Conservation (phyloP, 2,888 invertebrate species). For the Eupithecia insigniata region DNA sequence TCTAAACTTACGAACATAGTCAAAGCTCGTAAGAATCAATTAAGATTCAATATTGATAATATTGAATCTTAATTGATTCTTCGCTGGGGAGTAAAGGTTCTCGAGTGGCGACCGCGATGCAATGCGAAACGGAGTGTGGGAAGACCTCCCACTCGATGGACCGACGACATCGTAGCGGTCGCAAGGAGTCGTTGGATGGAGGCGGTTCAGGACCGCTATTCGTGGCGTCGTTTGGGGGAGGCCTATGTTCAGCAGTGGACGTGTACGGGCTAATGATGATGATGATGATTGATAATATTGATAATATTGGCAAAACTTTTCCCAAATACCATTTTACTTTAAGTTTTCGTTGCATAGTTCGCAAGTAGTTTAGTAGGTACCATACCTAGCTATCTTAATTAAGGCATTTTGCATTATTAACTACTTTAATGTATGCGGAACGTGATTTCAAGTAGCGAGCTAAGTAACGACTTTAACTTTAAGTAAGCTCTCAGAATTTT, state of each 20-base stretch:
- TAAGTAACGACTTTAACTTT: constrained; percentile 34
- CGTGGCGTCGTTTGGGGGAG: no score
- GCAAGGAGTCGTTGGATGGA: no score
- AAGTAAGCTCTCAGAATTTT: constrained; percentile 25
- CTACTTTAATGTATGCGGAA: constrained; percentile 34
- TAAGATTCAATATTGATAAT: neutral
- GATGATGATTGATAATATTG: no score
- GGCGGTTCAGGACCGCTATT: no score
- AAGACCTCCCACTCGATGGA: no score
- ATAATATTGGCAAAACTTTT: neutral
- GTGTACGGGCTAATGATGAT: no score
- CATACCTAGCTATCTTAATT: constrained; percentile 14
- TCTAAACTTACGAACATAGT: neutral
- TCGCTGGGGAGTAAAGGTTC: no score
- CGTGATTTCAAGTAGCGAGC: constrained; percentile 34
- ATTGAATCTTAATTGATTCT: no score
- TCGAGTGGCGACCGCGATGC: no score
- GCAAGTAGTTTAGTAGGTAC: neutral
- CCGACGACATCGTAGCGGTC: no score
- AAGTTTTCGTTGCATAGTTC: neutral
- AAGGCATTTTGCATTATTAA: constrained; percentile 34
- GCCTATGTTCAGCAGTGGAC: no score
- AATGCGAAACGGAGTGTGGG: no score
- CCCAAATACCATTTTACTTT: neutral
- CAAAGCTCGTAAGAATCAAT: neutral